Base-by-base conservation (phyloP, 2,888 invertebrate species). In the Agonum fuliginosum region DNA sequence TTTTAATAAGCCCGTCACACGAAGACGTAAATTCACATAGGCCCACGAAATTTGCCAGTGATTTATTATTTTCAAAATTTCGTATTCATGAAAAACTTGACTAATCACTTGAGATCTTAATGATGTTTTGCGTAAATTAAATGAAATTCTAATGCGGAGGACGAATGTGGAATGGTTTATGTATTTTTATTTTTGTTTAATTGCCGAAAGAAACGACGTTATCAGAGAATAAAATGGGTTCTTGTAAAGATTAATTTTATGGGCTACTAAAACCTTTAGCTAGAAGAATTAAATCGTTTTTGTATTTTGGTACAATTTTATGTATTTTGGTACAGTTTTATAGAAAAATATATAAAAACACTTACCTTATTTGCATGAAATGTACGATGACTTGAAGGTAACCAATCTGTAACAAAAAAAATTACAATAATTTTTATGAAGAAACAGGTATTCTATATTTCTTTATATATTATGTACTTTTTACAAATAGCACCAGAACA, bases 1-100 rank as follows among this genome's bases (percentile, higher is more conserved):
- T 65, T 74, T 74, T 75, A 75, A 75, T 75, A 75, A 46, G 37
- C 20, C 48, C 51, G 48, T 19, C 51, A 48, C 75, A 75, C 75
- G 75, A 48, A 67, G 67, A n/a, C 27, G 17, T 67, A 43, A 5
- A 67, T 75, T 72, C 58, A 72, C 41, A 27, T 0, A 10, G 10
- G 51, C 19, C 14, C 30, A 24, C 5, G 14, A 5, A 30, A 41
- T 75, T 27, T 62, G 41, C 24, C 41, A 41, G 37, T 75, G 75
- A 75, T 75, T 75, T 75, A 75, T 75, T 24, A 67, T 67, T 75
- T 46, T 17, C 22, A 30, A 24, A 65, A 67, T 75, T 75, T 65
- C 62, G 17, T 75, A 48, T 75, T 65, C 75, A 75, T 75, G 51
- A 46, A 75, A 34, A 75, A 54, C 12, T 54, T 34, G 14, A 2